Evolutionary conservation across 2,797 vertebrate genomes (phyloP).

Genomic region (Peromyscus nudipes): DNA sequence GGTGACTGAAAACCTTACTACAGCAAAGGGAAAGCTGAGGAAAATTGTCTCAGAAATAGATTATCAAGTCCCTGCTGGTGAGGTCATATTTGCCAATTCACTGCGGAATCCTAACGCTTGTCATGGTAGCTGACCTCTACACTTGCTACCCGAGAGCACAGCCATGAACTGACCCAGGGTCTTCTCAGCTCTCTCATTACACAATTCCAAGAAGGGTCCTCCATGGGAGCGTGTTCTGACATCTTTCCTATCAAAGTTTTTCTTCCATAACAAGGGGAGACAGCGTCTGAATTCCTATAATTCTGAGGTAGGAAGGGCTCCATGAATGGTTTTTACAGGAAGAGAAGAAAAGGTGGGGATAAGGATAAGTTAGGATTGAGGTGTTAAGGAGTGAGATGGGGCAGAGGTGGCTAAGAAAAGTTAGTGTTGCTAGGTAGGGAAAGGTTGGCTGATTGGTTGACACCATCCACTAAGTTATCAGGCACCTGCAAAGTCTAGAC

Average conservation of each 20-base stretch:
- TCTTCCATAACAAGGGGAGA: neutral
- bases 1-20: neutral
- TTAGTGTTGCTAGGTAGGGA: neutral
- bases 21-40: neutral
- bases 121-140: neutral
- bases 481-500: neutral
- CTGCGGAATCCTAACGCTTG: neutral
- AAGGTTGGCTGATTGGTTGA: neutral
- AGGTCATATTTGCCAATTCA: neutral
- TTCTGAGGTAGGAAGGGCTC: neutral
- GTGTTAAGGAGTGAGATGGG: neutral
- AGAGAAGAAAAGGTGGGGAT: constrained; percentile 14
- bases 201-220: neutral
- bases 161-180: neutral
- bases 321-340: neutral
- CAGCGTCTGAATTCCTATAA: neutral
- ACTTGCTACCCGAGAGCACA: neutral
- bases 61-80: neutral
- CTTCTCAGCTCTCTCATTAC: neutral
- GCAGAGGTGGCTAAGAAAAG: neutral
- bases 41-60: neutral
- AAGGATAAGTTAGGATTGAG: neutral
- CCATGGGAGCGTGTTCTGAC: neutral
- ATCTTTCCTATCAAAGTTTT: neutral
- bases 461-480: neutral